These are phyloP conservation scores for Microplitis deprimator DNA, from an alignment of 2,888 invertebrate species.

Conservation along the genomic window DNA sequence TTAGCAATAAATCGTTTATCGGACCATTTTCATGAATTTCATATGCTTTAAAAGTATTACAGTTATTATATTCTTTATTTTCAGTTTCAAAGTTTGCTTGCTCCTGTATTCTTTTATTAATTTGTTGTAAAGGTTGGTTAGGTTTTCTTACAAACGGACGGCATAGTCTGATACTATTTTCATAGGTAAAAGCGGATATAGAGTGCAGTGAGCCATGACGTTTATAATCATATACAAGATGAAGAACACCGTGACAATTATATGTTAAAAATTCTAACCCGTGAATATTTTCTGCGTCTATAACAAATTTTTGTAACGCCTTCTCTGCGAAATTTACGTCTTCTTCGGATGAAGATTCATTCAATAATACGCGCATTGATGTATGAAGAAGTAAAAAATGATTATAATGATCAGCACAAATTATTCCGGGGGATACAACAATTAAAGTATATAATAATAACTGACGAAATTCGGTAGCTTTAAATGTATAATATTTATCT, in stretches of 20 bases:
- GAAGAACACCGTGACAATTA: neutral
- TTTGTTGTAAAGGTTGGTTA: neutral
- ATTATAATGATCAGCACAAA: neutral
- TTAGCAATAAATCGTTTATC: neutral
- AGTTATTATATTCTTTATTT: no score
- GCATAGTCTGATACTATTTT: neutral
- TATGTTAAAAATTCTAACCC: neutral
- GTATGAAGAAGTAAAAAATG: constrained; percentile 20
- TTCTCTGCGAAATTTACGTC: neutral
- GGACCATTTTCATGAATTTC: neutral
- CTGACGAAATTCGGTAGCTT: constrained; percentile 53
- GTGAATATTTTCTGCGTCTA: neutral
- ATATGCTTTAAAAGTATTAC: neutral
- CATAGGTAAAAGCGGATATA: neutral
- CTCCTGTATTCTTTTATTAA: constrained; percentile 22
- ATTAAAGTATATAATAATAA: constrained; percentile 53
- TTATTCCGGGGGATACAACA: constrained; percentile 40
- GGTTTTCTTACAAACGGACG: neutral
- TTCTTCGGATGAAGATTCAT: neutral
- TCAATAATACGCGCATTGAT: neutral
- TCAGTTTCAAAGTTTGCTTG: constrained; percentile 11
- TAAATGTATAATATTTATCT: constrained; percentile 36
- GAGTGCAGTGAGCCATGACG: neutral
- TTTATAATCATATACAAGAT: neutral
- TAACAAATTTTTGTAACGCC: neutral